Evolutionary conservation across 2,113 vertebrate species (phyloP).

Genomic region (Cichladusa arquata): DNA sequence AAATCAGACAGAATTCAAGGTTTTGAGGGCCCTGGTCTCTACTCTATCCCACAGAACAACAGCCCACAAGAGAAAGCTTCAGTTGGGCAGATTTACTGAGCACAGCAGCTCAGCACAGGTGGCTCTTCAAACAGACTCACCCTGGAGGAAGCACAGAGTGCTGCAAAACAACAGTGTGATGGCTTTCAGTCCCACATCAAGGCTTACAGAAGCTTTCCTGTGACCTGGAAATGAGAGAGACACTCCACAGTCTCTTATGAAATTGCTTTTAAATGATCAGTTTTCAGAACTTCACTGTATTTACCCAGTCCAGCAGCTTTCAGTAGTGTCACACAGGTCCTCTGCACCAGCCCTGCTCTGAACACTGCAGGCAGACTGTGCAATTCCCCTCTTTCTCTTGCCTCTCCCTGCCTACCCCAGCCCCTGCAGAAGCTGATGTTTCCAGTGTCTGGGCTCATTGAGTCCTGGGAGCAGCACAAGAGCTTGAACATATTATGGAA

Average conservation of each 20-base stretch:
- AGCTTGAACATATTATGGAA: background rate
- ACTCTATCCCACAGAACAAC: background rate
- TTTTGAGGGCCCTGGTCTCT: background rate
- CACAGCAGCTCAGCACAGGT: conserved; percentile 15
- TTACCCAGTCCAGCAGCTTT: background rate
- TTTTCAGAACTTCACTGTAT: background rate
- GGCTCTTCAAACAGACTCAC: background rate
- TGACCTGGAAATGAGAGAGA: background rate
- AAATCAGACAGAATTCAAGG: background rate
- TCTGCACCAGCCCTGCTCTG: background rate
- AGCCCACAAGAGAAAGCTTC: background rate
- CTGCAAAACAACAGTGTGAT: accelerated
- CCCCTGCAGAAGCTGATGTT: background rate
- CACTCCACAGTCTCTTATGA: background rate
- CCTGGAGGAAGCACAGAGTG: background rate
- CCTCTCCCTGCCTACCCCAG: background rate
- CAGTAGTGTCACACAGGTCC: background rate
- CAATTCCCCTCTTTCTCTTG: background rate
- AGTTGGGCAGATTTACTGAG: background rate
- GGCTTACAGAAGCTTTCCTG: background rate
- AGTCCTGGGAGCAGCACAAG: background rate
- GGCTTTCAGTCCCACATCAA: conserved; percentile 6
- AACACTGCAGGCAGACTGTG: background rate
- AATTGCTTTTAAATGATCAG: background rate
- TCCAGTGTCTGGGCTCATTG: background rate